A percentile compares a stretch with the other conserved stretches of the same genome.
Conservation (phyloP, 2,113 vertebrate genomes). For the Burhinus oedicnemus region DNA sequence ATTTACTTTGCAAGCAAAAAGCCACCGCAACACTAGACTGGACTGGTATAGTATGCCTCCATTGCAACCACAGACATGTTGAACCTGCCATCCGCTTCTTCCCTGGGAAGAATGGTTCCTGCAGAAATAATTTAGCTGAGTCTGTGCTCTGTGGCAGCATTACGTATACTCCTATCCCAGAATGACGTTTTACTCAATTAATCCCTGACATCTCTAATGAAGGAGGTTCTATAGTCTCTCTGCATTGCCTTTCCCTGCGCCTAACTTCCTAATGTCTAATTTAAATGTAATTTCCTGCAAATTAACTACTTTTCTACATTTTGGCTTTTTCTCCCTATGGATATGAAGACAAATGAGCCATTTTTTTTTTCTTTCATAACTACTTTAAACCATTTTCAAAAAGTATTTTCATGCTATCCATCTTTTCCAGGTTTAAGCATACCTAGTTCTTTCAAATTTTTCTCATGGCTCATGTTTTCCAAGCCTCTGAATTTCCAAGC, state of each 20-base stretch:
- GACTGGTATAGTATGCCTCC: not conserved
- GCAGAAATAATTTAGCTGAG: not conserved
- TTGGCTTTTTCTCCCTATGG: not conserved
- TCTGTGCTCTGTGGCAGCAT: not conserved
- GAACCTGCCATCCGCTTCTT: not conserved
- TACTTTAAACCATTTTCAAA: not conserved
- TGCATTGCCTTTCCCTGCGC: not conserved
- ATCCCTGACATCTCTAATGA: not conserved
- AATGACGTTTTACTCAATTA: conserved; percentile 13
- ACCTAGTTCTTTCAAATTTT: not conserved
- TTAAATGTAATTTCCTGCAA: conserved; percentile 40
- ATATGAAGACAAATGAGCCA: not conserved
- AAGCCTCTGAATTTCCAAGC: not conserved
- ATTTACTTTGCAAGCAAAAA: not conserved
- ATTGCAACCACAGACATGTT: not conserved
- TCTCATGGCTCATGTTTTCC: not conserved
- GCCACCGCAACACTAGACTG: not conserved
- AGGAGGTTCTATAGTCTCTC: not conserved
- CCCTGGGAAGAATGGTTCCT: not conserved
- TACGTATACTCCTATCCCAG: not conserved
- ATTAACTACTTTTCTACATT: conserved; percentile 27
- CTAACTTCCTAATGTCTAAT: conserved; percentile 26
- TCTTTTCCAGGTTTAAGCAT: not conserved
- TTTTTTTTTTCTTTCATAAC: not conserved
- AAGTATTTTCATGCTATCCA: not conserved